Evolutionary conservation across 2,888 invertebrate species (phyloP).

Genomic region (Ischnus inquisitorius): DNA sequence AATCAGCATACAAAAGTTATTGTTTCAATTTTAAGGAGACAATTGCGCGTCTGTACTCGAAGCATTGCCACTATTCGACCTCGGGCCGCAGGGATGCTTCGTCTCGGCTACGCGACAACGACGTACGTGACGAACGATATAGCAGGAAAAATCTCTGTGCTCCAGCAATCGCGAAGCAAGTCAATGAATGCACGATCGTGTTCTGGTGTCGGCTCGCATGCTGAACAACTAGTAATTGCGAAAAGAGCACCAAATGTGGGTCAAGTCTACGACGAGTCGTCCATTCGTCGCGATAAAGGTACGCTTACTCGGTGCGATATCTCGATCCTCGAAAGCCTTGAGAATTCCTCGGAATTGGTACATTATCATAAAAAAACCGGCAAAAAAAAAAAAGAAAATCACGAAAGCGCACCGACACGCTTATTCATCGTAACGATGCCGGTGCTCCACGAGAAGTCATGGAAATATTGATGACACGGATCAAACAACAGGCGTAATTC

Average conservation of each 20-base stretch:
- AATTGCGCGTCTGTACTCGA: neutral
- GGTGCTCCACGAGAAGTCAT: constrained; percentile 7
- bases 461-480: constrained; percentile 1
- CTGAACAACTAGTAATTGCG: constrained; percentile 44
- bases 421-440: constrained; percentile 14
- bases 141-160: neutral
- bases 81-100: neutral
- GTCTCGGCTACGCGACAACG: neutral
- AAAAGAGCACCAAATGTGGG: constrained; percentile 54
- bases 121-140: neutral
- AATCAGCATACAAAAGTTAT: neutral
- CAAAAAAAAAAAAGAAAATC: constrained; percentile 17
- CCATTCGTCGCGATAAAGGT: constrained; percentile 14
- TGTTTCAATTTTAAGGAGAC: constrained; percentile 1
- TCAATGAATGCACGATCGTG: constrained; percentile 27
- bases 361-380: constrained; percentile 42
- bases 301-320: constrained; percentile 13
- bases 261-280: constrained; percentile 58
- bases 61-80: neutral
- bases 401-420: constrained; percentile 16
- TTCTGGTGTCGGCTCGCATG: constrained; percentile 1
- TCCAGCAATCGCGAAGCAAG: constrained; percentile 15
- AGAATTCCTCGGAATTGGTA: constrained; percentile 43
- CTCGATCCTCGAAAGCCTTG: constrained; percentile 49
- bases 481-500: neutral